Conservation (phyloP, 2,113 vertebrate species). For the Lagopus leucura region DNA sequence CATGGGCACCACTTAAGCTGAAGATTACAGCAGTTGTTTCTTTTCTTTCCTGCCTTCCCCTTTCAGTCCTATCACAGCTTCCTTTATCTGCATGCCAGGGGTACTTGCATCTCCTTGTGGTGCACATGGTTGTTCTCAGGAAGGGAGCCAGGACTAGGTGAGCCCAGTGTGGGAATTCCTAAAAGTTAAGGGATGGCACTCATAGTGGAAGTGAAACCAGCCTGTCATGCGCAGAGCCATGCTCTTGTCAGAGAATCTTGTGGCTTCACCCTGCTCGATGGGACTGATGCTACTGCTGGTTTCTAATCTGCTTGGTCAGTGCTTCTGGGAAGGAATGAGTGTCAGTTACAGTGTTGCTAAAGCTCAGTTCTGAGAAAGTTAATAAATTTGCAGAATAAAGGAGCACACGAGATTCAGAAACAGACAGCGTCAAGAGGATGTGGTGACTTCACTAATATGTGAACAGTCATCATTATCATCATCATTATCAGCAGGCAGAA, state of each 20-base stretch:
- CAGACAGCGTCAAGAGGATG: neutral
- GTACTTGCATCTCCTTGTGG: neutral
- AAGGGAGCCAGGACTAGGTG: neutral
- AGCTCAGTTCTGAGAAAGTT: neutral
- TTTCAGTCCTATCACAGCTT: neutral
- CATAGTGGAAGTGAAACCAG: neutral
- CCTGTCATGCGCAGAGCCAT: neutral
- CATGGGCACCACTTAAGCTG: neutral
- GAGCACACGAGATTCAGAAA: neutral
- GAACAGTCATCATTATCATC: neutral
- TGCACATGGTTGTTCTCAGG: neutral
- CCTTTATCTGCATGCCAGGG: neutral
- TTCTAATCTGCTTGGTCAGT: neutral
- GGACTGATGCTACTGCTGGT: neutral
- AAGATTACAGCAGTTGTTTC: neutral
- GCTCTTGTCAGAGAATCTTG: neutral
- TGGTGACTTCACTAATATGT: neutral
- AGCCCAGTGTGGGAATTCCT: neutral
- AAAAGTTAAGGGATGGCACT: accelerated
- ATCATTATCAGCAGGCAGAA: neutral
- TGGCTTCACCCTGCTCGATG: neutral
- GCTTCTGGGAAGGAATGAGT: neutral
- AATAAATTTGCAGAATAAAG: neutral
- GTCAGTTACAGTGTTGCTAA: neutral
- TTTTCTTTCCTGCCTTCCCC: neutral